Evolutionary conservation across 1,140 invertebrate genomes (phyloP).

Genomic region (Cryptotermes secundus): DNA sequence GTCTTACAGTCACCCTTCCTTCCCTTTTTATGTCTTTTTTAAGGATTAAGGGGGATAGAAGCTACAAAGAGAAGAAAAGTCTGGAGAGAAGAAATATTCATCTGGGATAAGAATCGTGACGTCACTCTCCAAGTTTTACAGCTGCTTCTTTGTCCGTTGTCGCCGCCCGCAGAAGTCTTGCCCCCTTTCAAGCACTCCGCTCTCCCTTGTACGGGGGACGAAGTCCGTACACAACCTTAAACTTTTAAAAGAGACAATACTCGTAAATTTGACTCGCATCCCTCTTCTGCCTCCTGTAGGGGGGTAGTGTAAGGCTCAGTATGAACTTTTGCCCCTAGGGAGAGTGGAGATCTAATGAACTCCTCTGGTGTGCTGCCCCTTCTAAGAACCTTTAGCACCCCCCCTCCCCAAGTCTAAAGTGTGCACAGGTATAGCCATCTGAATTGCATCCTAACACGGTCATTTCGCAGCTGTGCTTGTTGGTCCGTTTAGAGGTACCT

Average conservation of each 20-base stretch:
- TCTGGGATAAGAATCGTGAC: neutral
- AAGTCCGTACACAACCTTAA: neutral
- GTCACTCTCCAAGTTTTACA: neutral
- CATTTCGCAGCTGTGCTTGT: too few relatives aligned
- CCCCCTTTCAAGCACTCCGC: neutral
- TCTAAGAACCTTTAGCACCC: neutral
- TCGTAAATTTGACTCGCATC: neutral
- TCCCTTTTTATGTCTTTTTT: neutral
- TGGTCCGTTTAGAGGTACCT: too few relatives aligned
- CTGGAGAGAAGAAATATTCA: neutral
- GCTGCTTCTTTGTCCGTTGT: neutral
- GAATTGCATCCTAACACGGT: too few relatives aligned
- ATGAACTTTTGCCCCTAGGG: slow-evolving; percentile 12
- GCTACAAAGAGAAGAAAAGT: neutral
- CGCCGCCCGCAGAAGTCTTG: neutral
- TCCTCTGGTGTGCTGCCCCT: neutral
- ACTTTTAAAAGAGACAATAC: slow-evolving; percentile 11
- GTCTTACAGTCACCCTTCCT: neutral
- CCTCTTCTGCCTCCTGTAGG: neutral
- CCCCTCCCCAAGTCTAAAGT: neutral
- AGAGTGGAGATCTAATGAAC: neutral
- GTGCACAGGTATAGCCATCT: neutral
- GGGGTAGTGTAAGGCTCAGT: neutral
- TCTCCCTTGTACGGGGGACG: neutral
- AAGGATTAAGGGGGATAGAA: slow-evolving; percentile 15